Evolutionary conservation across 2,797 vertebrate species (phyloP).

Genomic region (Yasuhikotakia modesta): DNA sequence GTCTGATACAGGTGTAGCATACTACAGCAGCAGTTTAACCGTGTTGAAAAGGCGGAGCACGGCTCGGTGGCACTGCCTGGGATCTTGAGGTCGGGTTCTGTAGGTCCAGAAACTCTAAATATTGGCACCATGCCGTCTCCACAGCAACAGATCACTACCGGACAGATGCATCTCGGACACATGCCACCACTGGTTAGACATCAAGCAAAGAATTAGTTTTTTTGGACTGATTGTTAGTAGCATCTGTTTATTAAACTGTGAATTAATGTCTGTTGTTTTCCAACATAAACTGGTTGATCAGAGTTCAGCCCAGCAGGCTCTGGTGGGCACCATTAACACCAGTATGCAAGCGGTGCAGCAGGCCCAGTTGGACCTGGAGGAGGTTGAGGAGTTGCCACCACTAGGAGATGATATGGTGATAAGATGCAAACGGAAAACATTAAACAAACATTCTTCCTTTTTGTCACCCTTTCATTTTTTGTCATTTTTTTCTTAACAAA

Average conservation of each 20-base stretch:
- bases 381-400: conserved; percentile 91
- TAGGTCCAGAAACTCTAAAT: conserved; percentile 91
- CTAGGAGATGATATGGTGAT: conserved; percentile 94
- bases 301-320: conserved; percentile 94
- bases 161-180: conserved; percentile 95
- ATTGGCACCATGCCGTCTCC: conserved; percentile 91
- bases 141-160: conserved; percentile 91
- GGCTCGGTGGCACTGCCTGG: conserved; percentile 91
- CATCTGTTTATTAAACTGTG: neutral
- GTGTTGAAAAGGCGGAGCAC: conserved; percentile 88
- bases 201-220: neutral
- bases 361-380: conserved; percentile 87
- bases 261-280: neutral
- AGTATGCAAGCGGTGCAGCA: conserved; percentile 97
- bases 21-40: conserved; percentile 94
- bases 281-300: conserved; percentile 59
- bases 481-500: neutral
- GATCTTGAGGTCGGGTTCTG: conserved; percentile 90
- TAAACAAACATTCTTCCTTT: too few relatives aligned
- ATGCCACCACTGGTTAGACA: conserved; percentile 92
- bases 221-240: neutral
- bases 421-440: neutral
- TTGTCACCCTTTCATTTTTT: too few relatives aligned
- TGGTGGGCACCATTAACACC: conserved; percentile 96
- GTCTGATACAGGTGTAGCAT: conserved; percentile 83